Conservation (phyloP, 2,113 vertebrate genomes). For the Neoarius graeffei region DNA sequence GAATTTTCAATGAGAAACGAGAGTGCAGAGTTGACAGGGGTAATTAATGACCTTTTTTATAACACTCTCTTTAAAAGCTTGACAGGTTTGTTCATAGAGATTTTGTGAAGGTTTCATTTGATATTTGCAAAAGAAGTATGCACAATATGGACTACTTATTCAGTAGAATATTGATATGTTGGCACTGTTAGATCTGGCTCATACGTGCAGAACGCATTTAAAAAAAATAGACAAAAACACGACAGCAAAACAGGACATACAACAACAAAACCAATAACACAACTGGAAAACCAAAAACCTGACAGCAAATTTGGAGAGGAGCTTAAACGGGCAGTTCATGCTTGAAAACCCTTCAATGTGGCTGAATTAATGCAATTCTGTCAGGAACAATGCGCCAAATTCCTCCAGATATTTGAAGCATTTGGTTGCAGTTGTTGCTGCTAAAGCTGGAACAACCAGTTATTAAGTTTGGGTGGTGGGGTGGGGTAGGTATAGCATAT, state of each 20-base stretch:
- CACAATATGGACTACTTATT: not conserved
- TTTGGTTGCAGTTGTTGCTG: not conserved
- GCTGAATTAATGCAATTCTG: not conserved
- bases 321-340: too few relatives aligned
- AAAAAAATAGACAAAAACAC: not conserved
- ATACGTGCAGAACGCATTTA: not conserved
- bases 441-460: not conserved
- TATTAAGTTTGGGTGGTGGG: too few relatives aligned
- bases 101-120: not conserved
- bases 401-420: not conserved
- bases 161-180: not conserved
- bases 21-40: constrained; percentile 1
- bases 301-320: not conserved
- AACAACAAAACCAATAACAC: not conserved
- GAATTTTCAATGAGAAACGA: not conserved
- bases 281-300: not conserved
- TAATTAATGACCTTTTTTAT: constrained; percentile 4
- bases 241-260: not conserved
- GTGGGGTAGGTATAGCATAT: too few relatives aligned
- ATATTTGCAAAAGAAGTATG: not conserved
- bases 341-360: not conserved
- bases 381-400: not conserved
- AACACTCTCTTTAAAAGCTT: not conserved
- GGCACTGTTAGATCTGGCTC: not conserved
- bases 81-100: constrained; percentile 11